Conservation (phyloP, 1,140 invertebrate species). For the Wasmannia auropunctata region DNA sequence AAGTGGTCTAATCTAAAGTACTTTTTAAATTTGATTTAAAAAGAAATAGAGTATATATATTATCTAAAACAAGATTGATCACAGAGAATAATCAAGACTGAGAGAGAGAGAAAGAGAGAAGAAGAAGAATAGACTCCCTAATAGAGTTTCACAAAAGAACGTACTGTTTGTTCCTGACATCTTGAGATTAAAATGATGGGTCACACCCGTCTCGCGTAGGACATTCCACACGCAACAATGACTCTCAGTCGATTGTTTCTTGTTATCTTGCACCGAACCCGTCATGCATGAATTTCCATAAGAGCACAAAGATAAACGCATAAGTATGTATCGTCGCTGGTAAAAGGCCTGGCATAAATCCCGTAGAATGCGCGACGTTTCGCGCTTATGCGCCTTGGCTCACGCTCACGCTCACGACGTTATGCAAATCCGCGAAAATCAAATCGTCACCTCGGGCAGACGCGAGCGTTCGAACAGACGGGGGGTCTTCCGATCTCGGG, state of each 20-base stretch:
- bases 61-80: not conserved
- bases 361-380: not conserved
- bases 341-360: not conserved
- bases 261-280: not conserved
- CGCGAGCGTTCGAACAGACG: not conserved
- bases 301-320: not conserved
- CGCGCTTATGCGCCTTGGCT: not conserved
- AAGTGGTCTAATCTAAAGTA: not conserved
- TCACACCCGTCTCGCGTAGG: constrained; percentile 11
- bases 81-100: not conserved
- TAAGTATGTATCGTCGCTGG: not conserved
- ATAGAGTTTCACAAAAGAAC: not conserved
- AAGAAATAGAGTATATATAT: not conserved
- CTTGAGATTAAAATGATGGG: not conserved
- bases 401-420: constrained; percentile 11
- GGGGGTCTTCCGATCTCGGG: too few relatives aligned
- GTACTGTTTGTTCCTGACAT: not conserved
- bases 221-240: constrained; percentile 18
- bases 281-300: constrained; percentile 4
- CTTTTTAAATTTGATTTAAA: not conserved
- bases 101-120: not conserved
- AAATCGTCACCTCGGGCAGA: constrained; percentile 32
- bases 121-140: not conserved
- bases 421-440: constrained; percentile 50
- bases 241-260: constrained; percentile 33